phyloP scores from a whole-genome alignment of 2,888 invertebrate genomes.

The Scotopteryx bipunctaria region DNA sequence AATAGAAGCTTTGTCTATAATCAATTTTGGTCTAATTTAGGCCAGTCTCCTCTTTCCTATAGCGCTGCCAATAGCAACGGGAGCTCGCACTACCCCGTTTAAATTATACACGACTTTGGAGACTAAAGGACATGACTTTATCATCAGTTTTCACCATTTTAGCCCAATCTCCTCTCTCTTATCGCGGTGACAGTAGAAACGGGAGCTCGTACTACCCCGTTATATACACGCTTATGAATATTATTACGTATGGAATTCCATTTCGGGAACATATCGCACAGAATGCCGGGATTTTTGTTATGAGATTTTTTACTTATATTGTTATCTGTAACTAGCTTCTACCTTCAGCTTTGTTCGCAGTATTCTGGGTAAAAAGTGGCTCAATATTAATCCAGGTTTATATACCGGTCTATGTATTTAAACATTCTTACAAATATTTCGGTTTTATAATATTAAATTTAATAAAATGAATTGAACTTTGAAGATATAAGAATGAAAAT shows the following conservation, averaged over 20 bases:
- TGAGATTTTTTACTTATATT: conserved; percentile 20
- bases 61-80: neutral
- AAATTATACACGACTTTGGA: conserved; percentile 32
- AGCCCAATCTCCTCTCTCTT: neutral
- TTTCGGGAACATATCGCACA: conserved; percentile 14
- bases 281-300: conserved; percentile 17
- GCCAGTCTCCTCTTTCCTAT: neutral
- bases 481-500: too few relatives aligned
- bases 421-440: too few relatives aligned
- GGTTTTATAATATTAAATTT: too few relatives aligned
- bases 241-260: conserved; percentile 30
- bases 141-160: too few relatives aligned
- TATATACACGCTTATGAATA: conserved; percentile 34
- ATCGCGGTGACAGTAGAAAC: neutral
- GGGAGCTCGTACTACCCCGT: conserved; percentile 20
- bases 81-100: conserved; percentile 23
- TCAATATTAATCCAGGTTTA: too few relatives aligned
- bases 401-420: too few relatives aligned
- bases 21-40: too few relatives aligned
- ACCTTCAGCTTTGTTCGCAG: too few relatives aligned
- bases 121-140: too few relatives aligned
- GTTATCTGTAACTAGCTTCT: conserved; percentile 16
- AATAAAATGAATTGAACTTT: too few relatives aligned
- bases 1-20: too few relatives aligned
- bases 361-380: too few relatives aligned